Evolutionary conservation across 2,797 vertebrate genomes (phyloP), one percentile per base, ranked within the genome.

Genomic region (Manis javanica): DNA sequence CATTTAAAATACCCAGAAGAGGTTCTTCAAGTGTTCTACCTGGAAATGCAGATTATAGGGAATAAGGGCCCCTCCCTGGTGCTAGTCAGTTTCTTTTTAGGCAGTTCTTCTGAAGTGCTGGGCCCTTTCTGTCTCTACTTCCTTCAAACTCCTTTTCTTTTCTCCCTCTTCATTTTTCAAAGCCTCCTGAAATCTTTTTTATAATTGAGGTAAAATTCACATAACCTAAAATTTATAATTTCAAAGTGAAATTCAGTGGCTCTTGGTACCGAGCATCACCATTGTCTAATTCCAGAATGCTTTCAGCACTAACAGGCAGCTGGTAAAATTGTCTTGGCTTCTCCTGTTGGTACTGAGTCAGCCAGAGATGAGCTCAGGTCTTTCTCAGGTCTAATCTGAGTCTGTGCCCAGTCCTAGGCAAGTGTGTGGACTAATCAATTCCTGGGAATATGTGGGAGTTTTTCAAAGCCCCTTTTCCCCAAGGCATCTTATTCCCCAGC

Each of bases 251-350:
- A 7, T 72, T 72, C n/a, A 59, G 16, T 75, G 59, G 39, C 31
- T 57, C 37, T 79, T n/a, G 16, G 59, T 66, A 26, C 11, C 15
- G 51, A 7, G 39, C 79, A 83, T 42, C 2, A 78, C 66, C 49
- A 74, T 91, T 92, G 49, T 42, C 57, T 85, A 82, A 53, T 63
- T 91, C 31, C n/a, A 55, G 79, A 57, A 90, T 78, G 37, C 59
- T 26, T 59, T 59, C 39, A 72, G 0, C 19, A 26, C 8, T 81
- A 74, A 13, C 57, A 90, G 37, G 29, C 31, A 81, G 23, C 71
- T 85, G 49, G 31, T 31, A 78, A 0, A n/a, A 92, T 51, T 72
- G 18, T 46, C 51, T 74, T 87, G 81, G 69, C 39, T 18, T 87
- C 18, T 91, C 74, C 66, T 90, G 3, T 77, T 69, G 69, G 57